phyloP scores from a whole-genome alignment of 2,888 invertebrate genomes.

The Melanargia galathea region DNA sequence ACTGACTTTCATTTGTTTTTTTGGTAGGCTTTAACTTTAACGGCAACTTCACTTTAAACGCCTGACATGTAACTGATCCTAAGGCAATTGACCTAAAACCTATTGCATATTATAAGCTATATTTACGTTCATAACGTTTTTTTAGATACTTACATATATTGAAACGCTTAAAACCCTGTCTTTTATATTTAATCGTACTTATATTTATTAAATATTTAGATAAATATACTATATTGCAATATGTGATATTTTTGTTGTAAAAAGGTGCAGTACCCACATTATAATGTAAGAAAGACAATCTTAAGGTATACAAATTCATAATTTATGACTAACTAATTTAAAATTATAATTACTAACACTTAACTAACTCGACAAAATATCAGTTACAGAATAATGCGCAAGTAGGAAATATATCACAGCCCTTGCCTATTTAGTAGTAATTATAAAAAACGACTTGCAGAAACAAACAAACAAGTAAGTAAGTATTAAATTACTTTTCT shows the following conservation, averaged over 20 bases:
- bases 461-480: neutral
- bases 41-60: no score
- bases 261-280: no score
- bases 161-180: slow-evolving; percentile 4
- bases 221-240: no score
- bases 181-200: neutral
- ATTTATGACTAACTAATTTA: neutral
- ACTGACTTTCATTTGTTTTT: no score
- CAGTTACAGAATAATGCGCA: slow-evolving; percentile 11
- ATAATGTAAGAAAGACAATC: no score
- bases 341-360: neutral
- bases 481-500: no score
- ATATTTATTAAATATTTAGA: neutral
- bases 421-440: slow-evolving; percentile 5
- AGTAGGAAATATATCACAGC: slow-evolving; percentile 27
- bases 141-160: neutral
- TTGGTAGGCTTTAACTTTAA: no score
- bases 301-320: no score
- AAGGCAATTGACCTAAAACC: neutral
- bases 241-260: no score
- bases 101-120: no score
- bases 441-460: neutral
- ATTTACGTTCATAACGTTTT: no score
- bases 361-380: neutral
- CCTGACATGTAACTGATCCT: neutral